phyloP scores from a whole-genome alignment of 2,888 invertebrate species.

The Tenthredo scrophulariae region DNA sequence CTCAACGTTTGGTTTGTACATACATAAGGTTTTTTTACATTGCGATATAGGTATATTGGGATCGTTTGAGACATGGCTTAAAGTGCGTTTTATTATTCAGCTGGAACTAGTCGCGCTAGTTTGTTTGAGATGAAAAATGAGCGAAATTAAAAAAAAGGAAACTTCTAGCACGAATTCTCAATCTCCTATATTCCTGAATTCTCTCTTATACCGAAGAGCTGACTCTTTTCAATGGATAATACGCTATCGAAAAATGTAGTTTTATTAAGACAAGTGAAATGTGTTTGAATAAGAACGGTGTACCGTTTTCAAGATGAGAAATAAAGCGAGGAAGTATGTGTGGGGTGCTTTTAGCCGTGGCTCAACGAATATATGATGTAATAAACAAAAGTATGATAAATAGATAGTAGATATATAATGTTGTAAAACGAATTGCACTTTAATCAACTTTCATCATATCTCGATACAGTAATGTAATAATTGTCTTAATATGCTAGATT shows the following conservation, averaged over 20 bases:
- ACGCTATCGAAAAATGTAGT: not conserved
- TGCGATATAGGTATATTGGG: not conserved
- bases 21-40: slow-evolving; percentile 53
- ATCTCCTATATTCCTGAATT: not conserved
- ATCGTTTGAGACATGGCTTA: slow-evolving; percentile 58
- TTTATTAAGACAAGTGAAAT: not conserved
- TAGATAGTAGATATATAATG: slow-evolving; percentile 34
- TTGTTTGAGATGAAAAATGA: not conserved
- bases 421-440: slow-evolving; percentile 65
- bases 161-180: not conserved
- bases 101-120: not conserved
- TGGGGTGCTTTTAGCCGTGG: slow-evolving; percentile 57
- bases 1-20: slow-evolving; percentile 31
- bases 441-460: slow-evolving; percentile 61
- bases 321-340: not conserved
- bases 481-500: slow-evolving; percentile 41
- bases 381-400: slow-evolving; percentile 26
- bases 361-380: slow-evolving; percentile 54
- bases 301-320: not conserved
- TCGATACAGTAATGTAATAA: slow-evolving; percentile 54
- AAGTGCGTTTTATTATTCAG: slow-evolving; percentile 45
- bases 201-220: not conserved
- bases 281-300: not conserved
- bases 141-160: not conserved
- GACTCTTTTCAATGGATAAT: not conserved